Conservation (phyloP, 1,140 invertebrate species). For the Anthonomus grandis region DNA sequence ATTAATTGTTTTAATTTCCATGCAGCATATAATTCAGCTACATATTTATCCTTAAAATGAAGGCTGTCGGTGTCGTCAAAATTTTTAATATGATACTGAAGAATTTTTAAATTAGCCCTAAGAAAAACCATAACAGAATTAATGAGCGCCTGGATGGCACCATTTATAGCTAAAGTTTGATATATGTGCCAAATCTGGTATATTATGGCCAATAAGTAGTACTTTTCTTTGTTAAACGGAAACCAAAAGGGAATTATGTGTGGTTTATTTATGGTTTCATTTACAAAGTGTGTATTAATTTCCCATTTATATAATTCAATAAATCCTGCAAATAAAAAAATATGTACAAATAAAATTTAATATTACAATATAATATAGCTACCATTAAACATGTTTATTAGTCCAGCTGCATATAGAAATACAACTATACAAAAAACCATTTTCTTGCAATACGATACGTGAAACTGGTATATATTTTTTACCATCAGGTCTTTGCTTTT, state of each 20-base stretch:
- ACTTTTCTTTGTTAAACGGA: constrained; percentile 7
- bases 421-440: constrained; percentile 1
- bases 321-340: constrained; percentile 2
- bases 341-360: background rate
- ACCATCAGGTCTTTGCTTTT: background rate
- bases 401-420: constrained; percentile 3
- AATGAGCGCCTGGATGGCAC: constrained; percentile 2
- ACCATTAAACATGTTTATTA: constrained; percentile 6
- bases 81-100: constrained; percentile 4
- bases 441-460: background rate
- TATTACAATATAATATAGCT: too few relatives aligned
- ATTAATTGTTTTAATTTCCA: constrained; percentile 1
- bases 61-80: background rate
- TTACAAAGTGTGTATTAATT: background rate
- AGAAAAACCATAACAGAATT: constrained; percentile 14
- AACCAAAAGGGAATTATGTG: constrained; percentile 12
- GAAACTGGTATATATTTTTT: background rate
- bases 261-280: background rate
- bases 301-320: constrained; percentile 10
- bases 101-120: constrained; percentile 6
- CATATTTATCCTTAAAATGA: background rate
- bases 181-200: constrained; percentile 4
- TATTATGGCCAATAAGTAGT: background rate
- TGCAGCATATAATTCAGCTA: background rate
- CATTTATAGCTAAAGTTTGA: background rate